Conservation (phyloP, 2,797 vertebrate genomes). For the Glossophaga mutica region DNA sequence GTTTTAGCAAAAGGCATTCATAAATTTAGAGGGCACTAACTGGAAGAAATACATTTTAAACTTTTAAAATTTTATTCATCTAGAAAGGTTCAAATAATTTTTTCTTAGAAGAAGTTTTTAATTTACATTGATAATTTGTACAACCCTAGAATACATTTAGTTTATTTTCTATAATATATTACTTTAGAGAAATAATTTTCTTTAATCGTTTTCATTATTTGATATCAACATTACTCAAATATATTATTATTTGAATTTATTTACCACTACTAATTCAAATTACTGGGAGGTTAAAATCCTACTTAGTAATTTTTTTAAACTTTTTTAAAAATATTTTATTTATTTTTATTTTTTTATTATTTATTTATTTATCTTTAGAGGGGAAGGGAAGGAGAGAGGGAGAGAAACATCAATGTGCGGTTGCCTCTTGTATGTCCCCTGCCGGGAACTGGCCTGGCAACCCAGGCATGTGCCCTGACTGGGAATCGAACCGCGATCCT, state of each 20-base stretch:
- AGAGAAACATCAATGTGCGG: too few species aligned
- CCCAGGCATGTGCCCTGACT: too few species aligned
- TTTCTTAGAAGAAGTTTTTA: neutral
- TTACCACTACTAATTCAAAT: conserved; percentile 22
- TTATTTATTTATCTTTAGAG: too few species aligned
- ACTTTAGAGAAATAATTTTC: conserved; percentile 15
- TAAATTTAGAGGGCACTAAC: neutral
- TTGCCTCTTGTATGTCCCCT: too few species aligned
- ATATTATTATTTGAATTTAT: conserved; percentile 21
- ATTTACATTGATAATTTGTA: conserved; percentile 4
- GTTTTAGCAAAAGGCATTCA: neutral
- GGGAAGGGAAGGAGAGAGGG: too few species aligned
- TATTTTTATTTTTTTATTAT: too few species aligned
- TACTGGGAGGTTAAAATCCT: conserved; percentile 4
- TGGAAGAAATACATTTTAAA: neutral
- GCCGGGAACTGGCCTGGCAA: too few species aligned
- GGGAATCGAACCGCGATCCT: too few species aligned
- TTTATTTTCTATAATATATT: neutral
- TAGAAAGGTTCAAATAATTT: neutral
- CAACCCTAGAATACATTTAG: neutral
- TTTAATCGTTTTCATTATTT: conserved; percentile 6
- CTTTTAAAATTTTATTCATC: neutral
- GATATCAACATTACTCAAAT: neutral
- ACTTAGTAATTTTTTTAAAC: neutral
- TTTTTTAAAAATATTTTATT: too few species aligned